Percentiles rank a stretch among this genome's conserved stretches.
Conservation (phyloP, 1,140 invertebrate genomes). For the Hermetia illucens region DNA sequence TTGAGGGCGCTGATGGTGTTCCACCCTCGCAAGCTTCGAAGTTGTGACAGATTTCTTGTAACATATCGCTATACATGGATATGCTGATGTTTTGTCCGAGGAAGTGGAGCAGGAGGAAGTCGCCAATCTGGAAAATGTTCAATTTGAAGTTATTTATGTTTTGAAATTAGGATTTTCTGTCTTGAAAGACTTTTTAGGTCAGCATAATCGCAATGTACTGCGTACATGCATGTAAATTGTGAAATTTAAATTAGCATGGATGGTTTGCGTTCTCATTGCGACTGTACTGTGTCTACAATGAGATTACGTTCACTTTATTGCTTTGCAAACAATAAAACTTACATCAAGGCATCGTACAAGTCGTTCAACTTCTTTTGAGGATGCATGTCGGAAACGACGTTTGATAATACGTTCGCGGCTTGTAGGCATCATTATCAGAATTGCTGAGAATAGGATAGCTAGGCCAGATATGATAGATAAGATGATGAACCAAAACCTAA, state of each 20-base stretch:
- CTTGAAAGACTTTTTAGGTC: constrained; percentile 3
- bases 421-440: constrained; percentile 61
- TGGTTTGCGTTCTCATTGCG: no score
- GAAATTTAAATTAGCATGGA: no score
- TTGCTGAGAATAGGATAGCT: constrained; percentile 65
- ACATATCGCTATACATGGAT: constrained; percentile 59
- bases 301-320: no score
- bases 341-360: constrained; percentile 69
- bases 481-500: constrained; percentile 67
- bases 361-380: constrained; percentile 48
- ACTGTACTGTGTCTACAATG: no score
- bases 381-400: constrained; percentile 58
- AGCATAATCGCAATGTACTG: constrained; percentile 7
- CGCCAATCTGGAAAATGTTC: constrained; percentile 49
- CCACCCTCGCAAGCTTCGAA: constrained; percentile 48
- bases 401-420: constrained; percentile 66
- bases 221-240: background rate
- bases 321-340: no score
- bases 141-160: background rate
- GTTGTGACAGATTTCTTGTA: constrained; percentile 45
- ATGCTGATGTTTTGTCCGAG: constrained; percentile 75
- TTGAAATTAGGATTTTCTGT: background rate
- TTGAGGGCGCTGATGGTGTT: constrained; percentile 68
- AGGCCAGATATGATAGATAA: constrained; percentile 59
- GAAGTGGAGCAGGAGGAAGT: constrained; percentile 68